A percentile compares a stretch with the other conserved stretches of the same genome.
These are phyloP conservation scores for Euphonia xanthogaster DNA, from an alignment of 2,797 vertebrate species.

Conservation along the genomic window DNA sequence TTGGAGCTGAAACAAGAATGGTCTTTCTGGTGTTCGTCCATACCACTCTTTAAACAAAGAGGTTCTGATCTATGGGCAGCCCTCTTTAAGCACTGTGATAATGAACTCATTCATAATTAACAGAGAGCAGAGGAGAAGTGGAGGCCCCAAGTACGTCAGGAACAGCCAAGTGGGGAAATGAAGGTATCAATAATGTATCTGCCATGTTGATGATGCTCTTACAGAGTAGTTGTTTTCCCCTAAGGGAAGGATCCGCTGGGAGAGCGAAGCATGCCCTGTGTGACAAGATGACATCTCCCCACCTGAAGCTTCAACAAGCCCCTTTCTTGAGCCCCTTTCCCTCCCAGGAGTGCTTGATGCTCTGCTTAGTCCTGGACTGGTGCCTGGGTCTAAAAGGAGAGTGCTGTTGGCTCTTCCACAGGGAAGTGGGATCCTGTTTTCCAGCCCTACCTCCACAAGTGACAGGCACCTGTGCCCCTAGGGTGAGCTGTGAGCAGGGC, in stretches of 20 bases:
- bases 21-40: neutral
- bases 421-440: neutral
- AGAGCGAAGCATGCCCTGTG: neutral
- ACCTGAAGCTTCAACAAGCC: neutral
- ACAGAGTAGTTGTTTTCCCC: neutral
- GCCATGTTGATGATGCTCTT: neutral
- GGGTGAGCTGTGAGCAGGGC: accelerated
- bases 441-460: neutral
- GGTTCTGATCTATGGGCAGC: neutral
- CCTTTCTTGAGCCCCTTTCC: neutral
- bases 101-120: constrained; percentile 18
- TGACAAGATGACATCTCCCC: accelerated
- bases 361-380: neutral
- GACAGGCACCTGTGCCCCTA: accelerated
- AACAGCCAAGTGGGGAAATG: neutral
- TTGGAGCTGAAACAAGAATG: neutral
- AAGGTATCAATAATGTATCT: constrained; percentile 27
- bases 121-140: neutral
- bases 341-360: neutral
- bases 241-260: neutral
- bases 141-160: neutral
- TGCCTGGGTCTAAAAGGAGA: neutral
- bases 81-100: neutral
- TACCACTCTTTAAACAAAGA: neutral
- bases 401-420: neutral